Conservation (phyloP, 2,888 invertebrate genomes). For the Diaprepes abbreviatus region DNA sequence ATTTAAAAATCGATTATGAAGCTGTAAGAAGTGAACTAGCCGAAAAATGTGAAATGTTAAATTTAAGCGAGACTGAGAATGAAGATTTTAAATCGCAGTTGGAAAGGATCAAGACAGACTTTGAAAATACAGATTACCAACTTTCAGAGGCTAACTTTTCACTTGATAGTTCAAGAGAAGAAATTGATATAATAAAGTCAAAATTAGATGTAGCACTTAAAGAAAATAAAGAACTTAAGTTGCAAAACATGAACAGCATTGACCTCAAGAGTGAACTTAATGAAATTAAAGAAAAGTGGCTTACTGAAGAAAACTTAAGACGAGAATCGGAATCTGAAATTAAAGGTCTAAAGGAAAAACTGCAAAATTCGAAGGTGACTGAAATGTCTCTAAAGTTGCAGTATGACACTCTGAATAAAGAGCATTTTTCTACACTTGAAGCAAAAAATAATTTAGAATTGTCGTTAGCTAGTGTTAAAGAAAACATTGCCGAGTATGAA, state of each 20-base stretch:
- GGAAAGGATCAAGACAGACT: slow-evolving; percentile 67
- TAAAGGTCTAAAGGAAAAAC: slow-evolving; percentile 61
- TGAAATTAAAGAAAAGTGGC: slow-evolving; percentile 58
- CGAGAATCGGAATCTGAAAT: slow-evolving; percentile 56
- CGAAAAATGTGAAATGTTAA: slow-evolving; percentile 71
- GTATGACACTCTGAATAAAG: slow-evolving; percentile 61
- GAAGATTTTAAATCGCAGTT: slow-evolving; percentile 64
- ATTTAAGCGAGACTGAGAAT: slow-evolving; percentile 60
- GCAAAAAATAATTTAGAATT: slow-evolving; percentile 54
- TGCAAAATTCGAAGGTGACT: slow-evolving; percentile 65
- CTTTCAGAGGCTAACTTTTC: slow-evolving; percentile 68
- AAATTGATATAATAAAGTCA: slow-evolving; percentile 61
- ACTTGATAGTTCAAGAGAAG: slow-evolving; percentile 67
- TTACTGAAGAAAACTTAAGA: slow-evolving; percentile 58
- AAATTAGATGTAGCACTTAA: slow-evolving; percentile 59
- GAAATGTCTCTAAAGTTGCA: slow-evolving; percentile 63
- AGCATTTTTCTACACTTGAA: slow-evolving; percentile 55
- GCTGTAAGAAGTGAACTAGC: slow-evolving; percentile 59
- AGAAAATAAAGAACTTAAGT: slow-evolving; percentile 55
- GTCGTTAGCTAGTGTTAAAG: slow-evolving; percentile 17
- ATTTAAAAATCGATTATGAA: slow-evolving; percentile 54
- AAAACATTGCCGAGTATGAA: slow-evolving; percentile 50
- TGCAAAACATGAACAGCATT: slow-evolving; percentile 55
- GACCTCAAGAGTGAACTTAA: slow-evolving; percentile 58
- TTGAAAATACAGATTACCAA: slow-evolving; percentile 64